These are phyloP conservation scores for Drosophila prolongata DNA, from an alignment of 2,888 invertebrate species.

Conservation along the genomic window DNA sequence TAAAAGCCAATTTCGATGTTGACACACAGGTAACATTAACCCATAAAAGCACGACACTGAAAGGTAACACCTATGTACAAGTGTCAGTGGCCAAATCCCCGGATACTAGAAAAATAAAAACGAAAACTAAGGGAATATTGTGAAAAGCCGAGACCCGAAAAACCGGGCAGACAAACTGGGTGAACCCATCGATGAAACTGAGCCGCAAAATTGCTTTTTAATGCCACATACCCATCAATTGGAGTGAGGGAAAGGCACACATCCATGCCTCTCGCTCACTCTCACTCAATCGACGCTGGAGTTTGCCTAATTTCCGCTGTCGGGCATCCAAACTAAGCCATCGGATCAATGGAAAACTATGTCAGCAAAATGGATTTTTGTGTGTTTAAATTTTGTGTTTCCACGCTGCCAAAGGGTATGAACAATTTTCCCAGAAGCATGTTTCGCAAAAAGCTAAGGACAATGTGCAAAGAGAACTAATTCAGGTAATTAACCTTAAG, in stretches of 20 bases:
- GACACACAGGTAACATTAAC: conserved; percentile 29
- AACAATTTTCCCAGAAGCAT: neutral
- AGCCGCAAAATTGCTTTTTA: conserved; percentile 69
- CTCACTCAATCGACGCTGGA: conserved; percentile 1
- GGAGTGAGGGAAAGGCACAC: conserved; percentile 6
- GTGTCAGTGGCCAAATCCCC: conserved; percentile 14
- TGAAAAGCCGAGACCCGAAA: conserved; percentile 17
- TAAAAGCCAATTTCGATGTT: conserved; percentile 26
- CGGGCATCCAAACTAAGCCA: conserved; percentile 57
- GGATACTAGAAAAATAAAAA: conserved; percentile 15
- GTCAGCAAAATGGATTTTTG: conserved; percentile 53
- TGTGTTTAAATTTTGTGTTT: conserved; percentile 38
- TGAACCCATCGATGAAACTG: conserved; percentile 61
- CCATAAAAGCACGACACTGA: conserved; percentile 23
- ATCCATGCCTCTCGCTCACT: neutral
- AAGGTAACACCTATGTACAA: conserved; percentile 21
- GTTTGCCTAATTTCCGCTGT: conserved; percentile 50
- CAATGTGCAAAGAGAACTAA: neutral
- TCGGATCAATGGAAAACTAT: conserved; percentile 41
- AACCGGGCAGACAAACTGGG: conserved; percentile 47
- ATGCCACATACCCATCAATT: conserved; percentile 42
- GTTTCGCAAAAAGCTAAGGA: neutral
- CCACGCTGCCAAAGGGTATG: conserved; percentile 12
- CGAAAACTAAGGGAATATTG: conserved; percentile 19
- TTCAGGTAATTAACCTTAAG: neutral